Conservation (phyloP, 2,797 vertebrate species). For the Coluber constrictor region DNA sequence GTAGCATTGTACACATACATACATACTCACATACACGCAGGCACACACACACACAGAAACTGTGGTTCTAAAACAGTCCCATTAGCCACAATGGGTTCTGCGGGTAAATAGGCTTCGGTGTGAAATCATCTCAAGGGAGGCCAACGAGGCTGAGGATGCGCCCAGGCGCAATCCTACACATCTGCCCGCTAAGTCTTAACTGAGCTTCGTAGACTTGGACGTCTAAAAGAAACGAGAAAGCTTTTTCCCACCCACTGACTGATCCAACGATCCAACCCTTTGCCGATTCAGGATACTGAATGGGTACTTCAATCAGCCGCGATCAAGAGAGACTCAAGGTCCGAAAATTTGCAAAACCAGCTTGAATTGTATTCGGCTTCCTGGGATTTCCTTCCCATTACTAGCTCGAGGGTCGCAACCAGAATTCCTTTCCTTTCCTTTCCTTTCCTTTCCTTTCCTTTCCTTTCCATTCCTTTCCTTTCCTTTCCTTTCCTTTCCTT, state of each 20-base stretch:
- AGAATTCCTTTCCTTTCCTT: background rate
- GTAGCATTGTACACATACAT: background rate
- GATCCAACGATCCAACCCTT: background rate
- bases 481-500: background rate
- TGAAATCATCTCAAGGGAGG: background rate
- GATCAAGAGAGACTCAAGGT: background rate
- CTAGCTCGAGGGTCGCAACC: background rate
- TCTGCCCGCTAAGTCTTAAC: background rate
- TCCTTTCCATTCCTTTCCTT: too few species aligned
- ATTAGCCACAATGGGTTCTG: background rate
- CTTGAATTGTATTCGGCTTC: background rate
- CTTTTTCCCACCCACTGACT: background rate
- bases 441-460: too few species aligned
- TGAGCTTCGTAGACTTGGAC: background rate
- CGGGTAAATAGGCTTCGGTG: background rate
- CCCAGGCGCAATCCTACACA: background rate
- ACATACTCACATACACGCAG: accelerated
- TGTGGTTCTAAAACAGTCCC: background rate
- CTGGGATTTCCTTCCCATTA: background rate
- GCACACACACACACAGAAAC: accelerated
- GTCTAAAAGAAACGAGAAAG: background rate
- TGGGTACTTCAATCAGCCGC: background rate
- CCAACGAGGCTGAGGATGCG: background rate
- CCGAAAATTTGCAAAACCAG: background rate
- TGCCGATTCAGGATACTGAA: background rate